phyloP scores from a whole-genome alignment of 2,888 invertebrate species.

The Pelosia muscerda region DNA sequence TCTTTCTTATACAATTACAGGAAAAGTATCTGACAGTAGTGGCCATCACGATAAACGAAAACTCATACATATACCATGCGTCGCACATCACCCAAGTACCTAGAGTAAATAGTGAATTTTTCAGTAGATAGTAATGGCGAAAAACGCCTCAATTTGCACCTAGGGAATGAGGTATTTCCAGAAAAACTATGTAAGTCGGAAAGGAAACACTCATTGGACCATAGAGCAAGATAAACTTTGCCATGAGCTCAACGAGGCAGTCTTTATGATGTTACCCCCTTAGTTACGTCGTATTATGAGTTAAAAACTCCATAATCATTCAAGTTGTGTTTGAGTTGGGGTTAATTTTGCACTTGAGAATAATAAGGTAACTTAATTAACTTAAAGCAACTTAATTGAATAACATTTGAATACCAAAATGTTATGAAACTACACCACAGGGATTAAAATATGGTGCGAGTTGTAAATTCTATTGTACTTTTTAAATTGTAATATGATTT shows the following conservation, averaged over 20 bases:
- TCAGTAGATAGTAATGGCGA: neutral
- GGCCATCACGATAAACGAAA: no score
- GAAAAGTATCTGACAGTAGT: no score
- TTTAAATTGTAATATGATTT: neutral
- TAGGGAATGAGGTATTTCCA: no score
- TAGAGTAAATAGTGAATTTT: neutral
- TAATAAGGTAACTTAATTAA: no score
- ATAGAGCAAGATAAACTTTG: neutral
- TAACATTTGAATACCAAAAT: neutral
- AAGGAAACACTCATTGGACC: neutral
- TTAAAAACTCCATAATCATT: neutral
- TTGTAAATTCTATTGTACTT: conserved; percentile 17
- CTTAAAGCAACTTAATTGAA: neutral
- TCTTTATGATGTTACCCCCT: neutral
- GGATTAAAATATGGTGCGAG: neutral
- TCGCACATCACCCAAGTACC: no score
- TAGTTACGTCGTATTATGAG: neutral
- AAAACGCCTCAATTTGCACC: no score
- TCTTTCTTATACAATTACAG: no score
- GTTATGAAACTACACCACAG: neutral
- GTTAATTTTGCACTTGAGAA: neutral
- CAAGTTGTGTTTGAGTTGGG: neutral
- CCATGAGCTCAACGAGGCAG: neutral
- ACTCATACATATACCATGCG: no score
- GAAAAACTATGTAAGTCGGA: no score